A percentile compares a stretch with the other conserved stretches of the same genome.
phyloP scores from a whole-genome alignment of 2,113 vertebrate genomes.

The Varanus salvator region DNA sequence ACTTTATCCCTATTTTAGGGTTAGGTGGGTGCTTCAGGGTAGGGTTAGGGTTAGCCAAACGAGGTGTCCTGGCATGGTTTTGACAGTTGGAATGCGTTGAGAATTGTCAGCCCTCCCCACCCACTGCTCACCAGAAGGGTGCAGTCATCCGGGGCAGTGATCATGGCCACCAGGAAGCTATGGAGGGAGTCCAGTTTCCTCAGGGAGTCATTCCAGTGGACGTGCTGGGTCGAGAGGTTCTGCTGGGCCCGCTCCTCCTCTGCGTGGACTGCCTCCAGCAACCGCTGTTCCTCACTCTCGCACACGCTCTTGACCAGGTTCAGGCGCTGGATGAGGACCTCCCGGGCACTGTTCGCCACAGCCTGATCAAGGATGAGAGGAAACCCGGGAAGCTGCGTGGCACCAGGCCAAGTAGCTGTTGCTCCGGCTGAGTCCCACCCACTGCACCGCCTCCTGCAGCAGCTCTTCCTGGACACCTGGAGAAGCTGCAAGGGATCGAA shows the following conservation, averaged over 20 bases:
- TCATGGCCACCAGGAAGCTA: conserved; percentile 83
- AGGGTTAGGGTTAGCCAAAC: too few relatives aligned
- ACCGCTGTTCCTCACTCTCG: conserved; percentile 89
- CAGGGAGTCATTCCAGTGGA: conserved; percentile 87
- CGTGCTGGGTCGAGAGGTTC: conserved; percentile 90
- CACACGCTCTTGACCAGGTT: conserved; percentile 81
- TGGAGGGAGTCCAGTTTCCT: conserved; percentile 82
- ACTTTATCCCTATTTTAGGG: too few relatives aligned
- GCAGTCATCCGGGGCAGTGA: conserved; percentile 85
- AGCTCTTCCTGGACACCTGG: too few relatives aligned
- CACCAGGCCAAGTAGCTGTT: too few relatives aligned
- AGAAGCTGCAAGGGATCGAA: too few relatives aligned
- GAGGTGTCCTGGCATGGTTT: too few relatives aligned
- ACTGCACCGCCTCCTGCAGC: too few relatives aligned
- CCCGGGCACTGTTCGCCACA: conserved; percentile 78
- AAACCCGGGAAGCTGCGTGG: not conserved
- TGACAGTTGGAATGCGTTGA: too few relatives aligned
- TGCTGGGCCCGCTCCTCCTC: conserved; percentile 92
- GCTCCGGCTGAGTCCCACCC: too few relatives aligned
- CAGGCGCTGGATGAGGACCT: conserved; percentile 86
- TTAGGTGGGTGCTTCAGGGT: too few relatives aligned
- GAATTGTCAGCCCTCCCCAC: too few relatives aligned
- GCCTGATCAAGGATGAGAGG: conserved; percentile 63
- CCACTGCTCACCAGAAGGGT: conserved; percentile 84
- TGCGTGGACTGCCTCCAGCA: conserved; percentile 86